These are phyloP conservation scores for Monoplex corrugatus DNA, from an alignment of 2,888 invertebrate genomes.

Conservation along the genomic window DNA sequence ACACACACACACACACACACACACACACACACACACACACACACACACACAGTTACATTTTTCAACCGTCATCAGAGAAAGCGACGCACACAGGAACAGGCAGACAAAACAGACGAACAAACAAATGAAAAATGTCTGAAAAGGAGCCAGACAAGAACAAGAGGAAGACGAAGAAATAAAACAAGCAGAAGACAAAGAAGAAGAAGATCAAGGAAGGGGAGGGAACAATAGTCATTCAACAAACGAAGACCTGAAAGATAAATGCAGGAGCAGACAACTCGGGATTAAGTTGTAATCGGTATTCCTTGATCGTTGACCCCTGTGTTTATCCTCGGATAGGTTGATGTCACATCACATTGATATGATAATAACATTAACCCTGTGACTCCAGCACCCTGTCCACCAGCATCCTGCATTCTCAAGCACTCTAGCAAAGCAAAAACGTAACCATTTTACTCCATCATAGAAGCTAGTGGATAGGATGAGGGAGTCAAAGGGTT, in stretches of 20 bases:
- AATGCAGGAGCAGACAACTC: too few relatives aligned
- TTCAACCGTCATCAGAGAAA: not conserved
- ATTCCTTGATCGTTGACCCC: too few relatives aligned
- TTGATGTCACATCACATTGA: too few relatives aligned
- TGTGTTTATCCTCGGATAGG: too few relatives aligned
- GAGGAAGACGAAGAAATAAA: not conserved
- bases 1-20: not conserved
- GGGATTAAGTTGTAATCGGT: too few relatives aligned
- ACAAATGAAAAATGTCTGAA: not conserved
- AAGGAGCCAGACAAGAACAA: not conserved
- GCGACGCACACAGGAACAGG: not conserved
- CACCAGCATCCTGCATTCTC: too few relatives aligned
- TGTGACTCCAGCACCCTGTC: too few relatives aligned
- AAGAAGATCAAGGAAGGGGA: not conserved
- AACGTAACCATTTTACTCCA: too few relatives aligned
- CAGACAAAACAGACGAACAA: not conserved
- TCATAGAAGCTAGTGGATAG: too few relatives aligned
- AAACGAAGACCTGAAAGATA: not conserved
- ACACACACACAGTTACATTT: constrained; percentile 11
- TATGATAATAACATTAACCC: too few relatives aligned
- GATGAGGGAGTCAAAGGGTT: too few relatives aligned
- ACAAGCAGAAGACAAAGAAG: not conserved
- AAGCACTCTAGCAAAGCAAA: too few relatives aligned
- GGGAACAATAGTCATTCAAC: not conserved
- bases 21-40: constrained; percentile 2